phyloP scores from a whole-genome alignment of 2,888 invertebrate species.

The Anthoptus insignis region DNA sequence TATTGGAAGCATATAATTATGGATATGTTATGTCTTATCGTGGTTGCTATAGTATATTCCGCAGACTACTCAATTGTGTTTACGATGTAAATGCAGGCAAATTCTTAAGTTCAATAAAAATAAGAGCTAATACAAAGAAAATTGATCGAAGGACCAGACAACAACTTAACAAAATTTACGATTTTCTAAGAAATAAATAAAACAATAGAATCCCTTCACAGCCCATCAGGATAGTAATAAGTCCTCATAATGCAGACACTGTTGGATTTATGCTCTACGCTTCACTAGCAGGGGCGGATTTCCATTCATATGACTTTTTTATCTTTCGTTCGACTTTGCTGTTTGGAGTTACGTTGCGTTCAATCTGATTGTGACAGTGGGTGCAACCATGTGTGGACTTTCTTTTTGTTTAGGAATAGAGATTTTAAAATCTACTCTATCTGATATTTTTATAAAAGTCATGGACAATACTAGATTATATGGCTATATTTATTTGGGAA shows the following conservation, averaged over 20 bases:
- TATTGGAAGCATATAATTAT: too few relatives aligned
- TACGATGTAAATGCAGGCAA: too few relatives aligned
- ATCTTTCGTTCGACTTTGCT: constrained; percentile 66
- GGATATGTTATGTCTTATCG: too few relatives aligned
- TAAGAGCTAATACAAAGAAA: too few relatives aligned
- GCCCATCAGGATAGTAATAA: constrained; percentile 59
- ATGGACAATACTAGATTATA: too few relatives aligned
- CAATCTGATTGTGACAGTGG: constrained; percentile 10
- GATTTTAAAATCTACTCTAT: constrained; percentile 12
- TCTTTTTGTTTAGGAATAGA: constrained; percentile 6
- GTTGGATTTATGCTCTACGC: constrained; percentile 69
- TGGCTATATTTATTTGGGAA: too few relatives aligned
- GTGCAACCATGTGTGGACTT: constrained; percentile 1
- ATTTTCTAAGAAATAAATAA: constrained; percentile 22
- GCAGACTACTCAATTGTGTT: too few relatives aligned
- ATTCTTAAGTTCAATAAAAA: too few relatives aligned
- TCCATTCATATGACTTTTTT: constrained; percentile 66
- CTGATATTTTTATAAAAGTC: too few relatives aligned
- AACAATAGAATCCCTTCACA: constrained; percentile 51
- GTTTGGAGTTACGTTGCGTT: constrained; percentile 41
- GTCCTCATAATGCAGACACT: constrained; percentile 69
- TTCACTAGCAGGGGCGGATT: constrained; percentile 66
- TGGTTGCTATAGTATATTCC: too few relatives aligned
- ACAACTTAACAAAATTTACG: background rate
- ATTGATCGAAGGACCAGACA: background rate